Evolutionary conservation across 2,797 vertebrate genomes (phyloP).

Genomic region (Urocyon cinereoargenteus): DNA sequence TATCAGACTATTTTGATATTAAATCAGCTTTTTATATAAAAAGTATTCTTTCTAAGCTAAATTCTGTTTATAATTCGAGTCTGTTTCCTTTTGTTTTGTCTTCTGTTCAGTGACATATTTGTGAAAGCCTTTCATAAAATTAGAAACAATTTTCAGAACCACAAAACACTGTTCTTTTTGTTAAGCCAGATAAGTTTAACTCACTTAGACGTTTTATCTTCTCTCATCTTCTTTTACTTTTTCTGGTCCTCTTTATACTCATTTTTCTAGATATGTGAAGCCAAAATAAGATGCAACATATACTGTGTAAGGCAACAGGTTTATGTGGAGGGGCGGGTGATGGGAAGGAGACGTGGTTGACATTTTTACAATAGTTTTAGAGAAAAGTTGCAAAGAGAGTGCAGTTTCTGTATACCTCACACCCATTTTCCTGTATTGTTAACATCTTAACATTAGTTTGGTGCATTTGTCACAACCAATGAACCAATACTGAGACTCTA

Average conservation of each 20-base stretch:
- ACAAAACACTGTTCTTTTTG: neutral
- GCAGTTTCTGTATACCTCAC: neutral
- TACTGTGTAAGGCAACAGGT: neutral
- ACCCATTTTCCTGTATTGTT: neutral
- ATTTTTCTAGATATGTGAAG: neutral
- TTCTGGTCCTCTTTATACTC: neutral
- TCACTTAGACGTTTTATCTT: neutral
- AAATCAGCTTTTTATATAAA: conserved; percentile 18
- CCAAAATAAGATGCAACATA: neutral
- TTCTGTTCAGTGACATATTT: neutral
- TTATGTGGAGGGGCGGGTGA: too few relatives aligned
- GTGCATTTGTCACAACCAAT: neutral
- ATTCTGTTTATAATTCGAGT: neutral
- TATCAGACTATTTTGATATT: neutral
- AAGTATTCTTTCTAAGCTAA: neutral
- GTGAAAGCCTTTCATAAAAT: neutral
- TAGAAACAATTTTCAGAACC: neutral
- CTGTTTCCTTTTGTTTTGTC: neutral
- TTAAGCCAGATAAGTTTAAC: neutral
- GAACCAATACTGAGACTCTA: neutral
- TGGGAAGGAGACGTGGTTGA: neutral
- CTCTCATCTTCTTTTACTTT: neutral
- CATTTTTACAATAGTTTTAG: neutral
- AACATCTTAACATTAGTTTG: neutral
- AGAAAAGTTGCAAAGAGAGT: neutral